These are phyloP conservation scores for Thalassophryne amazonica DNA, from an alignment of 2,797 vertebrate species.

Conservation along the genomic window DNA sequence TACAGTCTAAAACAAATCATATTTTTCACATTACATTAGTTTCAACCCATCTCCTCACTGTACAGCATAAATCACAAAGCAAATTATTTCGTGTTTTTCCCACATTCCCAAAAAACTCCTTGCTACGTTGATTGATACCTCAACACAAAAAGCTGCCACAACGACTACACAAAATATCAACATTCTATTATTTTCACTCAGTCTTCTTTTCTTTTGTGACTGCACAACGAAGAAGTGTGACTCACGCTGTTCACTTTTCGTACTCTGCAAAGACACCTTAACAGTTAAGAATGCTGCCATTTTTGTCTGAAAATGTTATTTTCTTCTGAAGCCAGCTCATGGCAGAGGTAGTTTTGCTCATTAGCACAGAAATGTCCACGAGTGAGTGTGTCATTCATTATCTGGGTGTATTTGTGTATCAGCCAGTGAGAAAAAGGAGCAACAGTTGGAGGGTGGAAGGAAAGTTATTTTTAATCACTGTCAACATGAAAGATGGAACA, in stretches of 20 bases:
- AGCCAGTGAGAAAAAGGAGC: neutral
- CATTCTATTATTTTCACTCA: slow-evolving; percentile 19
- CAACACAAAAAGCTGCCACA: slow-evolving; percentile 9
- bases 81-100: no score
- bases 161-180: slow-evolving; percentile 13
- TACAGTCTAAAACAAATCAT: no score
- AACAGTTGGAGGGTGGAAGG: neutral
- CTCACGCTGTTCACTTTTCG: slow-evolving; percentile 26
- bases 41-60: no score
- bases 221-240: slow-evolving; percentile 10
- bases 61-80: neutral
- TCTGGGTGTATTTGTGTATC: neutral
- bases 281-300: neutral
- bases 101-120: slow-evolving; percentile 6
- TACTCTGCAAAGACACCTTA: neutral
- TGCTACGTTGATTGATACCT: slow-evolving; percentile 14
- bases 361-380: neutral
- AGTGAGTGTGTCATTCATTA: neutral
- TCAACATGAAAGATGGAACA: neutral
- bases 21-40: no score
- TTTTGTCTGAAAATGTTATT: slow-evolving; percentile 6
- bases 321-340: neutral
- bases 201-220: slow-evolving; percentile 2
- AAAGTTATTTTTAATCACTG: neutral
- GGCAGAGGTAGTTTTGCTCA: neutral